Conservation (phyloP, 2,888 invertebrate species). For the Siphonodentalium dalli region DNA sequence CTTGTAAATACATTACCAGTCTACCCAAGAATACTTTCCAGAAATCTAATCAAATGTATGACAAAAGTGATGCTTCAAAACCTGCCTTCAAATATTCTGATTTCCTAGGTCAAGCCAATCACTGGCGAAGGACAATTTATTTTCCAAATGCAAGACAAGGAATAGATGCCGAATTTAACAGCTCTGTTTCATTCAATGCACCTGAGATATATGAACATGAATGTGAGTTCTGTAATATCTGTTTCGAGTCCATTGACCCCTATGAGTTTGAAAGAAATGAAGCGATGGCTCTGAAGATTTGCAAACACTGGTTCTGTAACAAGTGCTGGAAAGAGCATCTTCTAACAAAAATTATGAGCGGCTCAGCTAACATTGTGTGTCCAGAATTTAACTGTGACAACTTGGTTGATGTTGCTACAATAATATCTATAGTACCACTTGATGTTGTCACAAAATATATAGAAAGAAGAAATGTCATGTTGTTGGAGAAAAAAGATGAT, state of each 20-base stretch:
- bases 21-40: too few species aligned
- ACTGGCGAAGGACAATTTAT: too few species aligned
- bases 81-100: too few species aligned
- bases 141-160: too few species aligned
- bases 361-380: constrained; percentile 22
- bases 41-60: too few species aligned
- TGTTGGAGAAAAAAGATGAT: constrained; percentile 25
- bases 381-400: constrained; percentile 36
- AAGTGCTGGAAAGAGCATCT: constrained; percentile 37
- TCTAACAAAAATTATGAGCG: constrained; percentile 20
- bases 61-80: too few species aligned
- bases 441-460: constrained; percentile 20
- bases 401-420: constrained; percentile 25
- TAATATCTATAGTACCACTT: constrained; percentile 21
- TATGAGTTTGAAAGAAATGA: not conserved
- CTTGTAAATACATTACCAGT: too few species aligned
- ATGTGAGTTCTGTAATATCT: constrained; percentile 38
- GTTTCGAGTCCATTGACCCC: constrained; percentile 28
- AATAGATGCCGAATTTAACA: too few species aligned
- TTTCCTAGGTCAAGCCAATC: too few species aligned
- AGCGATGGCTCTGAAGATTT: constrained; percentile 31
- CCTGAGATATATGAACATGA: too few species aligned
- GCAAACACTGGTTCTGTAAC: constrained; percentile 45
- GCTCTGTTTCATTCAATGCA: too few species aligned
- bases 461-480: constrained; percentile 25